These are phyloP conservation scores for Halyomorpha halys DNA, from an alignment of 1,140 invertebrate species.

Conservation along the genomic window DNA sequence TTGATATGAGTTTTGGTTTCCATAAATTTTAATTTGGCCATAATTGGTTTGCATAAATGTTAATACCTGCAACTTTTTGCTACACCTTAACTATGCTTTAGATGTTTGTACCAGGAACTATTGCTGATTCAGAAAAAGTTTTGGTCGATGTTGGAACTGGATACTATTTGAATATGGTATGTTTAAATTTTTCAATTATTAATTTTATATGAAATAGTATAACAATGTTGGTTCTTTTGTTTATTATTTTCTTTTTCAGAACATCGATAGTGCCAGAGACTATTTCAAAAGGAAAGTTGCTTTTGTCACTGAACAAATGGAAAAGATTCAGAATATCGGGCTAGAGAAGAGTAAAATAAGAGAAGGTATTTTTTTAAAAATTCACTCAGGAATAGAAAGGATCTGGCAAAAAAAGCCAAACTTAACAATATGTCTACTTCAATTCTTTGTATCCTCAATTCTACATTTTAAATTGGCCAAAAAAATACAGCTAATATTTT, in stretches of 20 bases:
- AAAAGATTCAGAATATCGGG: slow-evolving; percentile 77
- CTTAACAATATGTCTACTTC: too few relatives aligned
- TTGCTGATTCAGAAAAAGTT: slow-evolving; percentile 71
- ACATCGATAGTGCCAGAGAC: slow-evolving; percentile 68
- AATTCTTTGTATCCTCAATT: too few relatives aligned
- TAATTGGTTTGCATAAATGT: too few relatives aligned
- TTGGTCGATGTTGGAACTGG: slow-evolving; percentile 90
- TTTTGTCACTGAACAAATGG: slow-evolving; percentile 87
- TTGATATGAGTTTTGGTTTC: too few relatives aligned
- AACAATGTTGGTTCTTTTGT: background rate
- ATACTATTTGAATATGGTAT: slow-evolving; percentile 85
- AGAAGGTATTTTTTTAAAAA: slow-evolving; percentile 53
- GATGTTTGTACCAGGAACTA: slow-evolving; percentile 87
- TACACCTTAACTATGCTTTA: slow-evolving; percentile 30
- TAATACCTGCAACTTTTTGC: background rate
- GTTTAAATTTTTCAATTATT: background rate
- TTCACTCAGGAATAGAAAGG: too few relatives aligned
- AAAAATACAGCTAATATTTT: too few relatives aligned
- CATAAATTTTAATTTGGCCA: too few relatives aligned
- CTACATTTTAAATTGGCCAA: too few relatives aligned
- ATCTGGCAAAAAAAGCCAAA: too few relatives aligned
- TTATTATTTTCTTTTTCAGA: slow-evolving; percentile 46
- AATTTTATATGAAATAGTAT: background rate
- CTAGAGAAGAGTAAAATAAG: slow-evolving; percentile 76
- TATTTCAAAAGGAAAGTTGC: slow-evolving; percentile 86